Evolutionary conservation across 2,113 vertebrate species (phyloP).

Genomic region (Atrichornis clamosus): DNA sequence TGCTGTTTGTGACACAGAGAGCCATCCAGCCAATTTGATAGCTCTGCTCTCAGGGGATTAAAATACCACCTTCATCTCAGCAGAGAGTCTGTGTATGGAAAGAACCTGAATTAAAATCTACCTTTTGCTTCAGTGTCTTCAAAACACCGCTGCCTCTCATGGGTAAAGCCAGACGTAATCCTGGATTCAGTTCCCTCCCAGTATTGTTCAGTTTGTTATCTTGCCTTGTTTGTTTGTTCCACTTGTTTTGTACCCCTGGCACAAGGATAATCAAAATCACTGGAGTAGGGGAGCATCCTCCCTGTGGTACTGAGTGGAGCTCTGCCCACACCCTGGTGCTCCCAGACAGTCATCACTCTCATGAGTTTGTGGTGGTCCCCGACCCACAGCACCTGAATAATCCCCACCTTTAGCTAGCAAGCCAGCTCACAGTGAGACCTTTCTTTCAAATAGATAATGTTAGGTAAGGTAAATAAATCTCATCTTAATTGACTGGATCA

Average conservation of each 20-base stretch:
- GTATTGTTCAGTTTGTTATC: not conserved
- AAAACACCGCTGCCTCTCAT: not conserved
- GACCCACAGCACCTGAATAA: not conserved
- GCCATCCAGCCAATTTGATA: constrained; percentile 31
- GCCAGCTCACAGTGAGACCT: not conserved
- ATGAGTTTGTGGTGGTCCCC: not conserved
- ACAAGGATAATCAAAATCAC: not conserved
- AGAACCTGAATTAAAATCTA: constrained; percentile 46
- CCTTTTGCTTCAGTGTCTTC: constrained; percentile 22
- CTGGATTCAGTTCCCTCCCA: not conserved
- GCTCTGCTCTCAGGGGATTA: not conserved
- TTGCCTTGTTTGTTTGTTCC: not conserved
- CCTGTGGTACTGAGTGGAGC: not conserved
- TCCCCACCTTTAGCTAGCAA: not conserved
- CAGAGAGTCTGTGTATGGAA: not conserved
- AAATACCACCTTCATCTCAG: constrained; percentile 7
- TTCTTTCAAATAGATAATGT: not conserved
- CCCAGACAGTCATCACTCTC: not conserved
- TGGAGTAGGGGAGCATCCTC: not conserved
- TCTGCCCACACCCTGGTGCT: not conserved
- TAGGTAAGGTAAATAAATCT: not conserved
- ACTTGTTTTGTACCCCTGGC: not conserved
- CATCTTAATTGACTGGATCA: not conserved
- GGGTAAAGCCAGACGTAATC: constrained; percentile 18
- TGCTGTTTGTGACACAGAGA: constrained; percentile 18